A percentile compares a stretch with the other conserved stretches of the same genome.
phyloP scores from a whole-genome alignment of 2,888 invertebrate genomes.

The Ennomos fuscantarius region DNA sequence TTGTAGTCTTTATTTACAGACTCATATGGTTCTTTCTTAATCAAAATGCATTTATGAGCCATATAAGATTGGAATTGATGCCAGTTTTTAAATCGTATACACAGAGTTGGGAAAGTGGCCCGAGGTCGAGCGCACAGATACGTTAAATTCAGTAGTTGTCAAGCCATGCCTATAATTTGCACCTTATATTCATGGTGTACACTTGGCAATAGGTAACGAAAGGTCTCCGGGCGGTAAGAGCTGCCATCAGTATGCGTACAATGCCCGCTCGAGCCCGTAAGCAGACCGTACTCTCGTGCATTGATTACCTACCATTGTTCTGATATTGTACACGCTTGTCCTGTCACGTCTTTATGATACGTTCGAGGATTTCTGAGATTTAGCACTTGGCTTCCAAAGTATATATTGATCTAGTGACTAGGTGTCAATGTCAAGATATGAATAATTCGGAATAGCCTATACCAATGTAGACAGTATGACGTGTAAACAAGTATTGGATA shows the following conservation, averaged over 20 bases:
- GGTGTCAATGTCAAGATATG: slow-evolving; percentile 1
- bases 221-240: slow-evolving; percentile 30
- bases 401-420: neutral
- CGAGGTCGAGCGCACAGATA: slow-evolving; percentile 43
- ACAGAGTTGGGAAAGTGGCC: slow-evolving; percentile 35
- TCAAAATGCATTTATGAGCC: no score
- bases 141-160: slow-evolving; percentile 26
- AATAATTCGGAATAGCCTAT: slow-evolving; percentile 10
- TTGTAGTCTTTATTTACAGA: no score
- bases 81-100: slow-evolving; percentile 1
- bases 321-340: slow-evolving; percentile 22
- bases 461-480: no score
- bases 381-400: neutral
- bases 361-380: slow-evolving; percentile 15
- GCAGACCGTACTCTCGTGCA: slow-evolving; percentile 62
- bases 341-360: slow-evolving; percentile 23
- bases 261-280: slow-evolving; percentile 51
- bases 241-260: slow-evolving; percentile 59
- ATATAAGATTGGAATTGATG: no score
- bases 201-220: slow-evolving; percentile 37
- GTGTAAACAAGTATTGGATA: no score
- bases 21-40: no score
- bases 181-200: slow-evolving; percentile 48
- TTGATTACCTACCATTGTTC: slow-evolving; percentile 47
- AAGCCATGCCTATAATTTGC: slow-evolving; percentile 39